Conservation (phyloP, 2,888 invertebrate genomes). For the Labia minor region DNA sequence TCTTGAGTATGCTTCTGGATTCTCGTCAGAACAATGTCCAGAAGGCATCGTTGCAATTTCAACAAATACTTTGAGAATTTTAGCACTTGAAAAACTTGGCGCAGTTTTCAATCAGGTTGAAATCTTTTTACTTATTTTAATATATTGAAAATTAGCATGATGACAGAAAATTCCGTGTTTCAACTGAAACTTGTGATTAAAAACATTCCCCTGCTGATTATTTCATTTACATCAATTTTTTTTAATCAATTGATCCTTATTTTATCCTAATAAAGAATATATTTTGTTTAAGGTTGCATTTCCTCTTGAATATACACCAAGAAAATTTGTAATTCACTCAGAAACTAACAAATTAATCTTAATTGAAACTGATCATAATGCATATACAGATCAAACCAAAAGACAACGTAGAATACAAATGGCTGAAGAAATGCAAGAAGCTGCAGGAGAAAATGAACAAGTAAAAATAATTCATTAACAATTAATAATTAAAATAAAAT, state of each 20-base stretch:
- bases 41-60: conserved; percentile 99
- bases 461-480: background rate
- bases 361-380: conserved; percentile 95
- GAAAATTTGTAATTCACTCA: conserved; percentile 85
- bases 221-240: background rate
- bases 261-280: background rate
- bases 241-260: background rate
- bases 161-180: conserved; percentile 42
- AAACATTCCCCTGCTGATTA: conserved; percentile 41
- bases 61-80: conserved; percentile 90
- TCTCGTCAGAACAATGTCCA: conserved; percentile 90
- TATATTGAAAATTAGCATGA: background rate
- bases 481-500: too few relatives aligned
- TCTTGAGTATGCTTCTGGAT: conserved; percentile 94
- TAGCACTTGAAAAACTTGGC: conserved; percentile 94
- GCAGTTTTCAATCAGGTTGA: conserved; percentile 88
- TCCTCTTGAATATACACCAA: conserved; percentile 89
- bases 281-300: conserved; percentile 55
- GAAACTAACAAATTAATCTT: conserved; percentile 83
- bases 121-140: background rate
- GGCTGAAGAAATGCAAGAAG: conserved; percentile 97
- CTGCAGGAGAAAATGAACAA: conserved; percentile 90
- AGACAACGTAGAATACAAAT: conserved; percentile 85
- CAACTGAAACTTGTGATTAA: conserved; percentile 50
- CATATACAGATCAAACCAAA: conserved; percentile 95